phyloP scores from a whole-genome alignment of 37 sponge, comb jelly and placozoan species.

The Halichondria panicea region DNA sequence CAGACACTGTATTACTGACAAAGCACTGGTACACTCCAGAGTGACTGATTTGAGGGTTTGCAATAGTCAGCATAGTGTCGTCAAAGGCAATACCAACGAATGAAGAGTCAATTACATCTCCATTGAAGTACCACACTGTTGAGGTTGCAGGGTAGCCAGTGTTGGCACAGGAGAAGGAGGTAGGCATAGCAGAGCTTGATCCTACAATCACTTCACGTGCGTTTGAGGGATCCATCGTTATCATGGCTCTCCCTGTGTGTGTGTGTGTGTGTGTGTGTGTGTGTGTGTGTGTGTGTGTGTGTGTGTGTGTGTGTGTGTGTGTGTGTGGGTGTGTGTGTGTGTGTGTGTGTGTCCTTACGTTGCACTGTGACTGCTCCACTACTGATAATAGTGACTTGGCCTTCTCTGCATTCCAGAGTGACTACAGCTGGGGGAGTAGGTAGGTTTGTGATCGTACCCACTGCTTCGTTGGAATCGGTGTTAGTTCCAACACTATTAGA shows the following conservation, averaged over 20 bases:
- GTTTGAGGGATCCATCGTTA: background rate
- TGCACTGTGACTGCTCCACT: too few species aligned
- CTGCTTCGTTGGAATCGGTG: too few species aligned
- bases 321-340: too few species aligned
- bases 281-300: too few species aligned
- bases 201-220: slow-evolving; percentile 4
- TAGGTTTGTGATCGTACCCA: too few species aligned
- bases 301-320: too few species aligned
- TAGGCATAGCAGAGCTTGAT: background rate
- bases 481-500: too few species aligned
- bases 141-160: slow-evolving; percentile 19
- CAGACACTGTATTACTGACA: slow-evolving; percentile 12
- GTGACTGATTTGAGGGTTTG: background rate
- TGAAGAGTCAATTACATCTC: background rate
- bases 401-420: too few species aligned
- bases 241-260: slow-evolving; percentile 26
- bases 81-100: background rate
- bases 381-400: too few species aligned
- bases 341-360: too few species aligned
- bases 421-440: too few species aligned
- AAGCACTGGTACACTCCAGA: slow-evolving; percentile 72
- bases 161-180: slow-evolving; percentile 33
- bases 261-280: too few species aligned
- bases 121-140: slow-evolving; percentile 54
- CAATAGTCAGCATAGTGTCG: slow-evolving; percentile 4